Evolutionary conservation across 2,113 vertebrate genomes (phyloP), one percentile per base, ranked within the genome.

Genomic region (Oncorhynchus masou): DNA sequence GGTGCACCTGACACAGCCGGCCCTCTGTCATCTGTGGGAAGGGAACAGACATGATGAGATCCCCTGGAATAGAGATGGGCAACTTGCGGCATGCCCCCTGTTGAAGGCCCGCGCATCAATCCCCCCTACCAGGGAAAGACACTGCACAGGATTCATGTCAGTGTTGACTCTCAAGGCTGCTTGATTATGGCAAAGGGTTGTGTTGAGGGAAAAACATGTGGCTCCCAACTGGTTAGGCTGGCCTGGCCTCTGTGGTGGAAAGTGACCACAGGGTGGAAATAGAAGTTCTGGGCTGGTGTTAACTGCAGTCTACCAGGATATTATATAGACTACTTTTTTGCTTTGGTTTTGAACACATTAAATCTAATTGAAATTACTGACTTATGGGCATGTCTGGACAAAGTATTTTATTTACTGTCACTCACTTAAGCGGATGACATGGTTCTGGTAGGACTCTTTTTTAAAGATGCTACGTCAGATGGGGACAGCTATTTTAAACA

Each of bases 1-100:
- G 96, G 82, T 94, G 95, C 74, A 99, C 94, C 92, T 96, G 96
- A 88, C 96, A 98, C 83, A 95, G 95, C 75, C 96, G 93, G 76
- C 97, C 97, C 89, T 99, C 98, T 27, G 96, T 95, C 98, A 99
- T 99, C 98, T 99, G 89, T 54, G 90, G 68, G 81, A 81, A 79
- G 85, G 79, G 15, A 92, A 69, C 79, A 73, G 87, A 78, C 68
- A 51, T 60, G n/a, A 77, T 24, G 51, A 48, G n/a, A 54, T 54
- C 16, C 51, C 16, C 51, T 54, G 51, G 51, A 19, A 59, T 22
- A 65, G 39, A 9, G 39, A 12, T 11, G 9, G 39, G 9, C 39
- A 45, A 45, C 39, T 11, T 2, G 39, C 9, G 39, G 39, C 2
- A 45, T 45, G 9, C 39, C 39, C 39, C 39, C 39, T 45, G 1